Evolutionary conservation across 2,888 invertebrate species (phyloP), one percentile per base, ranked within the genome.

Genomic region (Zele albiditarsus): DNA sequence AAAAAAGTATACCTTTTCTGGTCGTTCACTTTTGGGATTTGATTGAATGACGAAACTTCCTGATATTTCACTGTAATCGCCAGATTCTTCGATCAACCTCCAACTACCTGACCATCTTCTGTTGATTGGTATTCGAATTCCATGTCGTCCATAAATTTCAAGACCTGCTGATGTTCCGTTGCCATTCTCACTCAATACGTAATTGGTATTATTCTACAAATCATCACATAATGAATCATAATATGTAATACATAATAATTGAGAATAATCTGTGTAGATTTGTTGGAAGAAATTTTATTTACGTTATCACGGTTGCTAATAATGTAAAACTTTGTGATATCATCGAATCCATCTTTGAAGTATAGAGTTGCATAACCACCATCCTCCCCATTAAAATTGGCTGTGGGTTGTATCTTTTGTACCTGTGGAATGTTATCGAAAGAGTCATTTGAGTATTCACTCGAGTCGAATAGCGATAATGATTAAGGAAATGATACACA

Each of bases 131-230:
- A 83, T 77, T 69, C 80, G 76, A 3, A 81, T 79, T 8, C 84
- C 84, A 31, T 85, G 84, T 58, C 73, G 58, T 14, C 74, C 76
- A 27, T 78, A 78, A 49, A 74, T 76, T 49, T 74, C 68, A 20
- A 81, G 28, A 53, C 76, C 46, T 3, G 70, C 49, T 3, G 23
- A 57, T 2, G 38, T 27, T 14, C 53, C 42, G 3, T 38, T 23
- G 27, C 12, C 12, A 27, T 67, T 46, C 8, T 27, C n/a, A 65
- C 12, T 14, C 27, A 28, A 31, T 20, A 49, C 42, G 25, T 63
- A 25, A 57, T 49, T 31, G 57, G 25, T 8, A 25, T 66, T 0
- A 66, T 23, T 20, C 66, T 49, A 20, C 63, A 33, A 57, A 71
- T 12, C 73, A 38, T 27, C 67, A 27, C 25, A 60, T 25, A 23